Evolutionary conservation across 1,140 invertebrate species (phyloP), one percentile per base, ranked within the genome.

Genomic region (Eupristina koningsbergeri): DNA sequence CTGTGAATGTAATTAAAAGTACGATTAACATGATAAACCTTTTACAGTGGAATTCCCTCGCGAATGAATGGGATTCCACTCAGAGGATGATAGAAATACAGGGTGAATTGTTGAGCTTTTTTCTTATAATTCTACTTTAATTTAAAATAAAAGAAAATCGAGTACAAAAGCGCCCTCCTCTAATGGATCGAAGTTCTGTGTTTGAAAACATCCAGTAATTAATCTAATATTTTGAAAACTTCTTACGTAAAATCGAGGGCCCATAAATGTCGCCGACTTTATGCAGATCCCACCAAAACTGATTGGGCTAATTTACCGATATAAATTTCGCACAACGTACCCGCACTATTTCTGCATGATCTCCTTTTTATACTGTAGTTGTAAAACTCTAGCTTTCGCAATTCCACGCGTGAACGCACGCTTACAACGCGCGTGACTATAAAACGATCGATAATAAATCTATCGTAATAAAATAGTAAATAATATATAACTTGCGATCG

Each of bases 401-500:
- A 41, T 64, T 29, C 34, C 58, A 69, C 63, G 78, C 26, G 53
- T 29, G 61, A 17, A n/a, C 26, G 31, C 26, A 36, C 61, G 61
- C 53, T 36, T 67, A 67, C 39, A 19, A 71, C 36, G 67, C 67
- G 19, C 41, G 15, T 31, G n/a, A 22, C 29, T 34, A 64, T 74
- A 75, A 63, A 81, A 45, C 58, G 71, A 81, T 81, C 80, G 53
- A 75, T 75, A 81, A 63, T 81, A 81, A 75, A 81, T 81, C 53
- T 81, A 81, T 64, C 80, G 41, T n/a, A 75, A 75, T 81, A 75
- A 81, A 81, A 81, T 50, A 75, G 39, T 81, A 75, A 81, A 81
- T 75, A 81, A 81, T 81, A 75, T 75, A 81, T 47, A 75, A 64
- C 34, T 29, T 34, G 29, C 8, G 36, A 78, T 36, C 47, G 74